Conservation (phyloP, 1,140 invertebrate species). For the Gonioctena quinquepunctata region DNA sequence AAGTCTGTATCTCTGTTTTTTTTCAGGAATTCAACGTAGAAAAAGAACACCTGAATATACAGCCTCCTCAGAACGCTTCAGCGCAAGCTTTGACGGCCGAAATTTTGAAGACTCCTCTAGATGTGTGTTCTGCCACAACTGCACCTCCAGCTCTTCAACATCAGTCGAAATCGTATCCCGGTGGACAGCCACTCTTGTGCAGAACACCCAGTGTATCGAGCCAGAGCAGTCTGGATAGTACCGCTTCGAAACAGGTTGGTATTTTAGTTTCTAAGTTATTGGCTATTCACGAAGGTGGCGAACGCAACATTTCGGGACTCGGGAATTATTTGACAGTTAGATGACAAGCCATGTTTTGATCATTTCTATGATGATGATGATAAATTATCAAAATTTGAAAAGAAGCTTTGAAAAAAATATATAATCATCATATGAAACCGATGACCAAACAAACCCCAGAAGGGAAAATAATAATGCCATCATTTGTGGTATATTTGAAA, state of each 20-base stretch:
- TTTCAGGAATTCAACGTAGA: conserved; percentile 68
- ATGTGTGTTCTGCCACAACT: conserved; percentile 52
- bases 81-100: conserved; percentile 53
- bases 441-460: no score
- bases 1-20: neutral
- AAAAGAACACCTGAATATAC: conserved; percentile 65
- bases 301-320: no score
- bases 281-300: no score
- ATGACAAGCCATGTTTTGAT: no score
- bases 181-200: conserved; percentile 57
- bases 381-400: no score
- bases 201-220: conserved; percentile 80
- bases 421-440: no score
- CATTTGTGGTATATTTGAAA: no score
- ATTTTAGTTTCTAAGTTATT: no score
- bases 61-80: conserved; percentile 55
- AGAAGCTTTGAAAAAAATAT: no score
- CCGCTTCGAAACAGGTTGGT: conserved; percentile 66
- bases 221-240: conserved; percentile 76
- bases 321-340: no score
- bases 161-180: conserved; percentile 61
- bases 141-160: conserved; percentile 52
- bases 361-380: no score
- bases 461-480: no score
- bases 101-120: conserved; percentile 57